Base-by-base conservation (phyloP, 2,888 invertebrate species). In the Lissonota sp. region DNA sequence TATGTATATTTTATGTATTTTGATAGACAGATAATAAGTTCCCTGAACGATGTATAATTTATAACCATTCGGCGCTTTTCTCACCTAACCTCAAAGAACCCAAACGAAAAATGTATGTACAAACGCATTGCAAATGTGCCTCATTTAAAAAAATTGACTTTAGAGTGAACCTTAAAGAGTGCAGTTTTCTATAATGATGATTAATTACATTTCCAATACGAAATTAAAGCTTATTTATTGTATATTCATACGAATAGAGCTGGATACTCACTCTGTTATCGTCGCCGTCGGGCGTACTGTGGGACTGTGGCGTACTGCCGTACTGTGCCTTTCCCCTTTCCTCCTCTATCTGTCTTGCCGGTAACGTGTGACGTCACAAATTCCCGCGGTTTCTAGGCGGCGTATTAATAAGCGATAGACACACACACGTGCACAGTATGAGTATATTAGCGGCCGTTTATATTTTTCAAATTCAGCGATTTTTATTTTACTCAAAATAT, bases 381-480 rank as follows among this genome's bases (percentile, higher is more conserved):
- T 57, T 57, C 57, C 57, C 57, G 57, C 57, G 12, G 37, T 58
- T 58, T 58, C 58, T 58, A 58, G 58, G 58, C 58, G 37, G 39
- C 10, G 58, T n/a, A n/a, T n/a, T 58, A 39, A 55, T 55, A 55
- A 55, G 55, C 55, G 55, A 55, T 6, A 6, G 16, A 55, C 16
- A 26, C 55, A 26, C 26, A 55, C 55, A 55, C 55, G 16, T 6
- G 55, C 55, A 55, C 55, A 55, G 55, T n/a, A n/a, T 55, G 55
- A 16, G 55, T 55, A 26, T 55, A 16, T 55, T 16, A 14, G 12
- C 53, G 44, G 44, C 44, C 44, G 2, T 46, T 46, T 46, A 10
- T 46, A 46, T 46, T 46, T 46, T 46, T 46, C 46, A 46, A 46
- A 46, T 46, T 46, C 46, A 46, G 7, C 46, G 46, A 46, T 46